Percentiles rank a stretch among this genome's conserved stretches.
Evolutionary conservation across 2,888 invertebrate genomes (phyloP).

Genomic region (Hypomecis punctinalis): DNA sequence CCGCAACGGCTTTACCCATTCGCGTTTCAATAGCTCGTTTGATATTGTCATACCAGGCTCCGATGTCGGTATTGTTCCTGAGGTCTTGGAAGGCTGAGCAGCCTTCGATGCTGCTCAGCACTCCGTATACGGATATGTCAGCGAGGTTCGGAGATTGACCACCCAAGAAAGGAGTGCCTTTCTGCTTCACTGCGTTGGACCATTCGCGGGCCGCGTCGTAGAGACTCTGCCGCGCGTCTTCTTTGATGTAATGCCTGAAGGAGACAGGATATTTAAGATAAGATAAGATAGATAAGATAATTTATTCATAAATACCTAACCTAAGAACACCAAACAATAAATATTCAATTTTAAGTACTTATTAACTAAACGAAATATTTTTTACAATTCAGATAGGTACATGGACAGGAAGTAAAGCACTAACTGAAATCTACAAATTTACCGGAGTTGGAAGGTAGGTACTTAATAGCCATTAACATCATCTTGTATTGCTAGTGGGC

Average conservation of each 20-base stretch:
- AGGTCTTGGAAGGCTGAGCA: conserved; percentile 95
- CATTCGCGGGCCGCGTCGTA: conserved; percentile 95
- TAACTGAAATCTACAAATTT: too few relatives aligned
- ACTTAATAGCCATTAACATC: too few relatives aligned
- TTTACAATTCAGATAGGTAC: too few relatives aligned
- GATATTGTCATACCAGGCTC: conserved; percentile 91
- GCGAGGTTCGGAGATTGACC: conserved; percentile 95
- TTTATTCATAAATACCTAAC: too few relatives aligned
- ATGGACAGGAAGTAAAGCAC: too few relatives aligned
- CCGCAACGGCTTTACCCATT: conserved; percentile 77
- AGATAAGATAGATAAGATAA: too few relatives aligned
- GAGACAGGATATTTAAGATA: not conserved
- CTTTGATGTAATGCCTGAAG: conserved; percentile 90
- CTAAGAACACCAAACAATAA: too few relatives aligned
- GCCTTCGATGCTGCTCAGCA: conserved; percentile 96
- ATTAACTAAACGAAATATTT: too few relatives aligned
- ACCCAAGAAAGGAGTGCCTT: conserved; percentile 92
- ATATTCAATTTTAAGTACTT: too few relatives aligned
- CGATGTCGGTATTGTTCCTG: conserved; percentile 89
- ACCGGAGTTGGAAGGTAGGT: too few relatives aligned
- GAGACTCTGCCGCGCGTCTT: conserved; percentile 94
- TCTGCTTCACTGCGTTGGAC: conserved; percentile 88
- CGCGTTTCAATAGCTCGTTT: conserved; percentile 86
- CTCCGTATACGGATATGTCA: conserved; percentile 96
- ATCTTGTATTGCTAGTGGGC: too few relatives aligned